Percentiles rank a stretch among this genome's conserved stretches.
Conservation (phyloP, 2,797 vertebrate species). For the Brachymystax lenok region DNA sequence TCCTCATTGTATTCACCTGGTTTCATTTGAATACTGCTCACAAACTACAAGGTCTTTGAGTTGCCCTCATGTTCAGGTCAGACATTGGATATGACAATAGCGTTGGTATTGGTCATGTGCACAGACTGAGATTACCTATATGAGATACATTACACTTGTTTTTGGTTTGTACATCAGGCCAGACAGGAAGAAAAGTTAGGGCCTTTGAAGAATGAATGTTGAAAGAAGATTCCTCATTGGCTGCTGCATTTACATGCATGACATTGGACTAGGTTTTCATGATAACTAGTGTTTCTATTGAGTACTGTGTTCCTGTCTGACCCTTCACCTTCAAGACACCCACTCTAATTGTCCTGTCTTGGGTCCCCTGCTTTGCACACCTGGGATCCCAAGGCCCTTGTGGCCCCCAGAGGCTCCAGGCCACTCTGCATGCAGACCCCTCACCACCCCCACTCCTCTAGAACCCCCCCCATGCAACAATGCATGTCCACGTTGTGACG, state of each 20-base stretch:
- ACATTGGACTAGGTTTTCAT: slow-evolving; percentile 36
- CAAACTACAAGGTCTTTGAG: no score
- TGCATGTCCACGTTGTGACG: slow-evolving; percentile 60
- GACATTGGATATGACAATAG: no score
- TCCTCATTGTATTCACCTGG: slow-evolving; percentile 29
- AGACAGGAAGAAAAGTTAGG: no score
- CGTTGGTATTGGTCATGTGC: not conserved
- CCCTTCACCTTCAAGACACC: slow-evolving; percentile 27
- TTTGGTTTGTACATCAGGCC: not conserved
- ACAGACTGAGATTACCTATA: not conserved
- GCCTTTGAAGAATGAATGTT: no score
- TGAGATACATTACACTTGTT: not conserved
- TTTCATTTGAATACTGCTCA: no score
- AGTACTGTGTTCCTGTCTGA: slow-evolving; percentile 25
- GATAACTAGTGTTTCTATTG: slow-evolving; percentile 36
- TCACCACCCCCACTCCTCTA: slow-evolving; percentile 27
- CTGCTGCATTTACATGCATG: slow-evolving; percentile 59
- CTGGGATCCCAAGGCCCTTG: not conserved
- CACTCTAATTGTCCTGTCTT: not conserved
- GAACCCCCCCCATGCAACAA: slow-evolving; percentile 46
- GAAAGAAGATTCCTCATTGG: slow-evolving; percentile 52
- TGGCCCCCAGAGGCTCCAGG: slow-evolving; percentile 18
- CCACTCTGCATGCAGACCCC: slow-evolving; percentile 56
- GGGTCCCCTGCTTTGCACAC: slow-evolving; percentile 27
- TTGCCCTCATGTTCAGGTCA: no score